Evolutionary conservation across 92 coral and sea anemone genomes (phyloP).

Genomic region (Zoanthus sansibaricus): DNA sequence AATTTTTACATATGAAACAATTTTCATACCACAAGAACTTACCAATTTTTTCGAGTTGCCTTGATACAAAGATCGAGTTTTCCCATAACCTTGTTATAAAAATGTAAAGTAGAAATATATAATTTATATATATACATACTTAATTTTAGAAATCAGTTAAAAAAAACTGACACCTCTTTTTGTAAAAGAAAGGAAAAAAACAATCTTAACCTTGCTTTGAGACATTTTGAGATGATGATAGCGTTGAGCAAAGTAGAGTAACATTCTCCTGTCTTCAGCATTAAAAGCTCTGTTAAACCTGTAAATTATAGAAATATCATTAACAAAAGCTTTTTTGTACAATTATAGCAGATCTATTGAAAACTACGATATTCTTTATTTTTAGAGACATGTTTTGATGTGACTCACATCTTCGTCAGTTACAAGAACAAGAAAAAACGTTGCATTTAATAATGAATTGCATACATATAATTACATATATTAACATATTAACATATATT

Average conservation of each 20-base stretch:
- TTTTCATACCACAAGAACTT: slow-evolving; percentile 26
- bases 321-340: not conserved
- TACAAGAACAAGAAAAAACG: no score
- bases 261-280: slow-evolving; percentile 68
- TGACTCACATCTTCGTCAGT: no score
- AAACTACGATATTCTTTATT: no score
- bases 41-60: slow-evolving; percentile 98
- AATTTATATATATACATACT: no score
- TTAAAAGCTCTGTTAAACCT: slow-evolving; percentile 91
- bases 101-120: not conserved
- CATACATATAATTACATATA: no score
- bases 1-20: not conserved
- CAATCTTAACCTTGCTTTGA: slow-evolving; percentile 81
- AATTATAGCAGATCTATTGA: no score
- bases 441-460: no score
- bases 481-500: no score
- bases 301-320: not conserved
- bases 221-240: slow-evolving; percentile 83
- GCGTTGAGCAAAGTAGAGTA: slow-evolving; percentile 85
- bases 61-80: slow-evolving; percentile 90
- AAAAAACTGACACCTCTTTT: not conserved
- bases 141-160: not conserved
- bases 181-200: no score
- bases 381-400: no score
- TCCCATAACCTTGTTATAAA: slow-evolving; percentile 87